Conservation (phyloP, 1,140 invertebrate species). For the Caenorhabditis brenneri region DNA sequence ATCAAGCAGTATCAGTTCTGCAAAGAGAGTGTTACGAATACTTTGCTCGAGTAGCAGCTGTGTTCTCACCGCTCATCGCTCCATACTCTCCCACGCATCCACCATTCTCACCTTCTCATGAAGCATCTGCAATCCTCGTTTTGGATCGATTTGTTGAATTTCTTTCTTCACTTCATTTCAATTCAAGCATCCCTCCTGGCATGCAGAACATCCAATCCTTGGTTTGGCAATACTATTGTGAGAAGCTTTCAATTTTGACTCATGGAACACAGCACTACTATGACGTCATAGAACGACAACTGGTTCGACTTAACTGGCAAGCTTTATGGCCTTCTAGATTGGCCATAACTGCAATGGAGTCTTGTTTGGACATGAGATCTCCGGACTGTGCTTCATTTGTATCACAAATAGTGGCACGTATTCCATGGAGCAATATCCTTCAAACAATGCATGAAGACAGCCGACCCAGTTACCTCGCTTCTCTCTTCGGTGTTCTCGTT, state of each 20-base stretch:
- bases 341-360: constrained; percentile 47
- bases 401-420: constrained; percentile 43
- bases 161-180: constrained; percentile 40
- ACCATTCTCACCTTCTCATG: constrained; percentile 48
- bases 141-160: constrained; percentile 48
- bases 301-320: constrained; percentile 37
- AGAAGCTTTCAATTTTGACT: constrained; percentile 42
- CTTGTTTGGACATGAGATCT: constrained; percentile 13
- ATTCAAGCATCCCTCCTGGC: constrained; percentile 40
- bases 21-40: constrained; percentile 41
- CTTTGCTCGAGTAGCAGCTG: constrained; percentile 26
- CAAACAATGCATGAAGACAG: constrained; percentile 25
- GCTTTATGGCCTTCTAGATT: constrained; percentile 33
- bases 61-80: constrained; percentile 46
- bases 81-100: constrained; percentile 40
- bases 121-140: constrained; percentile 20
- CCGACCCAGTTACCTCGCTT: background rate
- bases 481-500: background rate
- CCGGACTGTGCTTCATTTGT: constrained; percentile 44
- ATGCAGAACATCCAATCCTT: constrained; percentile 49
- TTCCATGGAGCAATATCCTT: constrained; percentile 38
- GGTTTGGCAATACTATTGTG: constrained; percentile 49
- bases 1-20: constrained; percentile 4
- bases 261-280: constrained; percentile 51
- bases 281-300: constrained; percentile 25